Percentiles rank a stretch among this genome's conserved stretches.
These are phyloP conservation scores for Rhabdomys dilectus DNA, from an alignment of 2,113 vertebrate species.

Conservation along the genomic window DNA sequence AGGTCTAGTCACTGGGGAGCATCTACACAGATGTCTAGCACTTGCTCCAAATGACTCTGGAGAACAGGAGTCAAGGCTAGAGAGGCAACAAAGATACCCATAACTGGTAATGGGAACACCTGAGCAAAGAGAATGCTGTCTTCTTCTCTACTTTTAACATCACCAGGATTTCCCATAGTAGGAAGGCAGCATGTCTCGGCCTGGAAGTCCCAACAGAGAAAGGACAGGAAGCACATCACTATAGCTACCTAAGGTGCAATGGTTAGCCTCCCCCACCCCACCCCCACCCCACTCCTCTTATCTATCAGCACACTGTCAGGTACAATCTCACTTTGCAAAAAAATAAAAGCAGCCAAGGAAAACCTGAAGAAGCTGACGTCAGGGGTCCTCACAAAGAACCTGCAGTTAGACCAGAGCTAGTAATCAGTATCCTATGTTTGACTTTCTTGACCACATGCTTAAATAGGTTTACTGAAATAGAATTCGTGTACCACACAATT, in stretches of 20 bases:
- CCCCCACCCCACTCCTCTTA: background rate
- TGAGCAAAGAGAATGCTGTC: background rate
- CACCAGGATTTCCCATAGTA: background rate
- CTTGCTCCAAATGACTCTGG: background rate
- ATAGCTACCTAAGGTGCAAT: background rate
- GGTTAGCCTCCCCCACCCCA: background rate
- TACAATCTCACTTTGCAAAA: background rate
- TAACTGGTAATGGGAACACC: background rate
- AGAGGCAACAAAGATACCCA: constrained; percentile 24
- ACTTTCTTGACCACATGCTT: background rate
- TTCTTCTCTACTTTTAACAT: background rate
- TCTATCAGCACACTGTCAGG: too few relatives aligned
- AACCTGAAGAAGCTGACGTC: background rate
- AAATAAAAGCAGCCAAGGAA: background rate
- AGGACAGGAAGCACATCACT: background rate
- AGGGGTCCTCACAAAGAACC: background rate
- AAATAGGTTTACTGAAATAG: constrained; percentile 3
- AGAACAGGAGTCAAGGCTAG: background rate
- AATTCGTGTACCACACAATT: constrained; percentile 18
- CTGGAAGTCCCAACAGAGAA: background rate
- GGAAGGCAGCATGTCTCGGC: background rate
- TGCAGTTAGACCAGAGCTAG: background rate
- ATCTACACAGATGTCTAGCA: background rate
- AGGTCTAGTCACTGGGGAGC: background rate
- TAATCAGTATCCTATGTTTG: background rate